Evolutionary conservation across 2,888 invertebrate genomes (phyloP).

Genomic region (Parnassius smintheus): DNA sequence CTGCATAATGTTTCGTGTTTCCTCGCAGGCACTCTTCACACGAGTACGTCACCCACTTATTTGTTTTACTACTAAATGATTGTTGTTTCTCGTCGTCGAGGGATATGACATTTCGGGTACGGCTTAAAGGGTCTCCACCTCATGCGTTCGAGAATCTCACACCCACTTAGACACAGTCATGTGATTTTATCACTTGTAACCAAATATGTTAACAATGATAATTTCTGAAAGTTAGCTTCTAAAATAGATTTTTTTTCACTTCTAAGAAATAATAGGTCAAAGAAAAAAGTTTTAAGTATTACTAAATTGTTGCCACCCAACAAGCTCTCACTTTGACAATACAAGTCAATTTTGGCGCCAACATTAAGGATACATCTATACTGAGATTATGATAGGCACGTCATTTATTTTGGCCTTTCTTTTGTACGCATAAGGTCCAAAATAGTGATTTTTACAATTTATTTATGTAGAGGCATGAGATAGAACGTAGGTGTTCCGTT

Average conservation of each 20-base stretch:
- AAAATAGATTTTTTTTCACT: neutral
- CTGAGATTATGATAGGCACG: constrained; percentile 14
- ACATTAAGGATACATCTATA: constrained; percentile 35
- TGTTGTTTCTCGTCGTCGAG: constrained; percentile 53
- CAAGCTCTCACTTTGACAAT: constrained; percentile 66
- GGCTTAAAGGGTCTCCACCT: constrained; percentile 48
- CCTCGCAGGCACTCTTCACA: constrained; percentile 66
- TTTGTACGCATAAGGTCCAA: constrained; percentile 34
- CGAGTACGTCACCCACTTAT: constrained; percentile 68
- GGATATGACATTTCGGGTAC: constrained; percentile 66
- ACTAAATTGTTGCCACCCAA: constrained; percentile 64
- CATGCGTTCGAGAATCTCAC: constrained; percentile 40
- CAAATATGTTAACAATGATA: neutral
- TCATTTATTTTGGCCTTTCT: constrained; percentile 18
- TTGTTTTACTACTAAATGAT: constrained; percentile 72
- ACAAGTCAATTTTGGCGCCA: constrained; percentile 74
- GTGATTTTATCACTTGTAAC: constrained; percentile 40
- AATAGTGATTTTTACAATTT: constrained; percentile 30
- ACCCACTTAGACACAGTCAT: constrained; percentile 58
- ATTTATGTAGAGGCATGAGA: constrained; percentile 37
- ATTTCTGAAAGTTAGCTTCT: neutral
- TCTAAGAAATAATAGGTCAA: neutral
- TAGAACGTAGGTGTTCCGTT: constrained; percentile 73
- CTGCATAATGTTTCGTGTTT: constrained; percentile 74
- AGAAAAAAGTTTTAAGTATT: constrained; percentile 1